phyloP scores from a whole-genome alignment of 2,888 invertebrate genomes.

The Epirrhoe alternata region DNA sequence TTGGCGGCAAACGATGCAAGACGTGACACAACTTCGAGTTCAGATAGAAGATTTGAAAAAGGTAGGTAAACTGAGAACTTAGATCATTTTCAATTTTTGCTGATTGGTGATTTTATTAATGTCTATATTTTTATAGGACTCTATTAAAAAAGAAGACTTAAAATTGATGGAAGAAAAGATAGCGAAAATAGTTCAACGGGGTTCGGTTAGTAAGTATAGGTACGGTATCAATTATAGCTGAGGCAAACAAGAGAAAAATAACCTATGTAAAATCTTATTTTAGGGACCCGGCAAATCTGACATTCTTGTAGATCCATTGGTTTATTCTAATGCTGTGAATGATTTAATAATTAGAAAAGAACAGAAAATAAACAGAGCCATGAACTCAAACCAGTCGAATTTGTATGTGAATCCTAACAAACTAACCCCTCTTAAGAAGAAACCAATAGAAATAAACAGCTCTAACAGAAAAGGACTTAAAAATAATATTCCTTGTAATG shows the following conservation, averaged over 20 bases:
- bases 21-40: slow-evolving; percentile 60
- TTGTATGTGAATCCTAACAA: slow-evolving; percentile 22
- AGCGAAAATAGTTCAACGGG: slow-evolving; percentile 57
- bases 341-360: slow-evolving; percentile 25
- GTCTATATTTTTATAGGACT: slow-evolving; percentile 47
- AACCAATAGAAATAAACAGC: slow-evolving; percentile 13
- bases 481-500: slow-evolving; percentile 27
- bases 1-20: slow-evolving; percentile 59
- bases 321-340: slow-evolving; percentile 8
- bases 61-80: slow-evolving; percentile 58
- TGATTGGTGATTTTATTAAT: background rate
- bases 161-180: slow-evolving; percentile 69
- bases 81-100: background rate
- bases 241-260: background rate
- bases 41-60: slow-evolving; percentile 69
- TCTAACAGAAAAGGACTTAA: slow-evolving; percentile 34
- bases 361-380: slow-evolving; percentile 26
- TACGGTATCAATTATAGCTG: background rate
- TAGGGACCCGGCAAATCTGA: slow-evolving; percentile 21
- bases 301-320: background rate
- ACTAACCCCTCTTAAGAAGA: slow-evolving; percentile 25
- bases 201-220: slow-evolving; percentile 56
- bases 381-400: slow-evolving; percentile 7
- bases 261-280: slow-evolving; percentile 13
- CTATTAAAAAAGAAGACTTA: slow-evolving; percentile 66